Conservation (phyloP, 2,797 vertebrate genomes). For the Poecilia wingei region DNA sequence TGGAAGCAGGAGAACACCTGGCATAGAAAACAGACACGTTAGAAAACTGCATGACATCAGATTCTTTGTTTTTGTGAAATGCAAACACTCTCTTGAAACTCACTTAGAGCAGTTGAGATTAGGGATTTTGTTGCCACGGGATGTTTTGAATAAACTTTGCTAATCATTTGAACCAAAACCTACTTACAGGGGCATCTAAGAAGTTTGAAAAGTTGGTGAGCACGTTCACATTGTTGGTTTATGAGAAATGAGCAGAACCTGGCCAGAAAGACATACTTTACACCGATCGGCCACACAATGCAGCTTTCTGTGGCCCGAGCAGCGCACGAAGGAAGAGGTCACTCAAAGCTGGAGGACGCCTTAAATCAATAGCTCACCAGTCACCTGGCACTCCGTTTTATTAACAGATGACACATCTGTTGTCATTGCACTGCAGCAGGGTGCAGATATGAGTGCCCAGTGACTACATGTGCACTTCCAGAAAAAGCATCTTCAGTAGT, state of each 20-base stretch:
- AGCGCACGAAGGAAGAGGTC: constrained; percentile 7
- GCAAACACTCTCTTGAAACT: constrained; percentile 26
- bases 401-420: constrained; percentile 46
- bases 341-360: constrained; percentile 19
- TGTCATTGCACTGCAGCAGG: constrained; percentile 29
- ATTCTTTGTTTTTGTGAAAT: constrained; percentile 39
- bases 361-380: constrained; percentile 51
- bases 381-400: constrained; percentile 62
- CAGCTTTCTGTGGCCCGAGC: background rate
- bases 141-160: constrained; percentile 37
- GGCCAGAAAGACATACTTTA: constrained; percentile 3
- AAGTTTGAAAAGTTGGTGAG: constrained; percentile 12
- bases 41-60: constrained; percentile 19
- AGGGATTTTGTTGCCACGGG: constrained; percentile 10
- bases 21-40: constrained; percentile 9
- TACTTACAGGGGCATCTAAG: constrained; percentile 27
- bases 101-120: constrained; percentile 13
- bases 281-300: background rate
- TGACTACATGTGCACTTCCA: constrained; percentile 4
- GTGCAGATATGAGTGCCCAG: constrained; percentile 19
- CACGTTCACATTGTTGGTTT: constrained; percentile 33
- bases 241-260: constrained; percentile 13
- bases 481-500: constrained; percentile 17
- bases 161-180: constrained; percentile 8
- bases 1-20: constrained; percentile 1